These are phyloP conservation scores for Polyergus mexicanus DNA, from an alignment of 1,140 invertebrate genomes.

Conservation along the genomic window DNA sequence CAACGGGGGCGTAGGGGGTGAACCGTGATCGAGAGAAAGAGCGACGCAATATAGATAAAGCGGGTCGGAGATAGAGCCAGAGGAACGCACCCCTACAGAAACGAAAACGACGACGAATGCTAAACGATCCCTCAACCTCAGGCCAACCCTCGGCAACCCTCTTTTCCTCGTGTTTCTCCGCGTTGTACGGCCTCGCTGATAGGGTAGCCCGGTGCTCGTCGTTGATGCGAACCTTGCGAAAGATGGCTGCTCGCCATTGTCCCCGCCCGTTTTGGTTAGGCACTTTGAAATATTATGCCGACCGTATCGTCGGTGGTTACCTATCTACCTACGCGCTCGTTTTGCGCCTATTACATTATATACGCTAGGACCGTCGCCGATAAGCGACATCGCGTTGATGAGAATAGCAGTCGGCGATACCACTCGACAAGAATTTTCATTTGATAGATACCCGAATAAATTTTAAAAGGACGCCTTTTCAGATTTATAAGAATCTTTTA, in stretches of 20 bases:
- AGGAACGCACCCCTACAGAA: constrained; percentile 70
- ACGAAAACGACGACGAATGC: constrained; percentile 79
- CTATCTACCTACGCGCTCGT: constrained; percentile 24
- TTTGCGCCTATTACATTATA: constrained; percentile 45
- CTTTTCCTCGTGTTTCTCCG: constrained; percentile 77
- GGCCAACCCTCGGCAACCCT: constrained; percentile 78
- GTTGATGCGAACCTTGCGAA: constrained; percentile 75
- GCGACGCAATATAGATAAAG: background rate
- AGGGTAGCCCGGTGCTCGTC: constrained; percentile 72
- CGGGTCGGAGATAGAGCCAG: constrained; percentile 62
- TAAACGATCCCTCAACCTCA: constrained; percentile 79
- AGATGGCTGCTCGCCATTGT: constrained; percentile 81
- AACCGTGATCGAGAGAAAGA: constrained; percentile 30
- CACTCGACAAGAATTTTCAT: constrained; percentile 73
- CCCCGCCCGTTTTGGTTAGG: constrained; percentile 73
- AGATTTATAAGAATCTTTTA: too few species aligned
- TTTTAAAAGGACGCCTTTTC: too few species aligned
- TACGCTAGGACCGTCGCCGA: constrained; percentile 38
- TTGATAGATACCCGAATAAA: constrained; percentile 51
- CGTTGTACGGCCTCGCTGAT: constrained; percentile 76
- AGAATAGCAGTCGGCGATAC: constrained; percentile 5
- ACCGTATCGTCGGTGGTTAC: constrained; percentile 76
- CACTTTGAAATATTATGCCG: constrained; percentile 83
- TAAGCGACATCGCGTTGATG: constrained; percentile 45
- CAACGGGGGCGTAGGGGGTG: constrained; percentile 2